Percentiles rank a stretch among this genome's conserved stretches.
Evolutionary conservation across 1,140 invertebrate genomes (phyloP).

Genomic region (Nilaparvata lugens): DNA sequence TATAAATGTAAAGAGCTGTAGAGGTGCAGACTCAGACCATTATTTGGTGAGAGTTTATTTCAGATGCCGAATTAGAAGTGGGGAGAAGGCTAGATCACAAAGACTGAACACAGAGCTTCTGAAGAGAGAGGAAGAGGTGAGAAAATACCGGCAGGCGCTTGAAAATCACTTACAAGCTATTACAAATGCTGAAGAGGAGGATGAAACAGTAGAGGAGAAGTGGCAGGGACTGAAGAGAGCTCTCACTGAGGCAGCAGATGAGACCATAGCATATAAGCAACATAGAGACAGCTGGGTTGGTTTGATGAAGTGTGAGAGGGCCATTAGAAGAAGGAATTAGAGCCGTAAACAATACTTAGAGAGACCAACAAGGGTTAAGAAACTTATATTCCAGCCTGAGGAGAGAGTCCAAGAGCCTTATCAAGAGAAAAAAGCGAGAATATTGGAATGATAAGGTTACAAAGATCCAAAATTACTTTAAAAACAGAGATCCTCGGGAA

Average conservation of each 20-base stretch:
- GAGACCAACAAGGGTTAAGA: constrained; percentile 1
- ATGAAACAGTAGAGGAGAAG: not conserved
- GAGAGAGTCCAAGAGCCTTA: constrained; percentile 7
- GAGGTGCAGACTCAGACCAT: constrained; percentile 21
- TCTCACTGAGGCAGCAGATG: not conserved
- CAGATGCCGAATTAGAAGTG: constrained; percentile 1
- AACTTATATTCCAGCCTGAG: not conserved
- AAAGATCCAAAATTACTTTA: constrained; percentile 9
- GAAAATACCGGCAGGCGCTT: not conserved
- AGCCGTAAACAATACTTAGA: not conserved
- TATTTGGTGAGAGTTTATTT: constrained; percentile 14
- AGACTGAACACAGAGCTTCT: not conserved
- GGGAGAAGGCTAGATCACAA: not conserved
- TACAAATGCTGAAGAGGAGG: not conserved
- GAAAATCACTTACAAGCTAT: not conserved
- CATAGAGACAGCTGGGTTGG: constrained; percentile 8
- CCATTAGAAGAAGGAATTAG: constrained; percentile 6
- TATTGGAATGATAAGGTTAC: constrained; percentile 6
- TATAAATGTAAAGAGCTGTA: constrained; percentile 13
- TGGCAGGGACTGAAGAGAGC: not conserved
- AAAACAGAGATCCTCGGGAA: constrained; percentile 1
- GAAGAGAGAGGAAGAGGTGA: not conserved
- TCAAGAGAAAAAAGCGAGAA: constrained; percentile 17
- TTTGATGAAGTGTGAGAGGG: constrained; percentile 15
- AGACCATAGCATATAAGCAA: not conserved